Percentiles rank a stretch among this genome's conserved stretches.
phyloP scores from a whole-genome alignment of 2,888 invertebrate species.

The Agonopterix arenella region DNA sequence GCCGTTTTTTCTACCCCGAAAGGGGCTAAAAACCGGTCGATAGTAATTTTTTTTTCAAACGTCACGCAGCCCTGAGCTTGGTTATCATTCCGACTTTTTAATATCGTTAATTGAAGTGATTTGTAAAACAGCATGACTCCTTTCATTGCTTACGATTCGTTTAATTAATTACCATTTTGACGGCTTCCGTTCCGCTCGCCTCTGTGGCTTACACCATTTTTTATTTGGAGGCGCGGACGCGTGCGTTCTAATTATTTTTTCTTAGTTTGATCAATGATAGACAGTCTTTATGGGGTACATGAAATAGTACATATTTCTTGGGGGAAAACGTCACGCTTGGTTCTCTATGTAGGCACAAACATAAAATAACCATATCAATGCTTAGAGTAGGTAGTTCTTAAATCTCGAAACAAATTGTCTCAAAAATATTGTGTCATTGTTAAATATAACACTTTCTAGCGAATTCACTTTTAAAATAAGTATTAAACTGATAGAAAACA shows the following conservation, averaged over 20 bases:
- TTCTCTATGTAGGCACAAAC: no score
- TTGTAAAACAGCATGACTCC: slow-evolving; percentile 77
- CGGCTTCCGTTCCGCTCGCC: slow-evolving; percentile 69
- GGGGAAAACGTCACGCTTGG: no score
- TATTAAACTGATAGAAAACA: no score
- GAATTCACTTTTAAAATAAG: no score
- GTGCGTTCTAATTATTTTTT: slow-evolving; percentile 34
- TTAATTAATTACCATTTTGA: slow-evolving; percentile 73
- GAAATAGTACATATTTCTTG: no score
- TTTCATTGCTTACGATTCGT: slow-evolving; percentile 75
- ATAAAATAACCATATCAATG: no score
- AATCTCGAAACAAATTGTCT: no score
- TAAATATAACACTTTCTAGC: no score
- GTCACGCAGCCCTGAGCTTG: slow-evolving; percentile 48
- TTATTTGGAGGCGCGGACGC: slow-evolving; percentile 43
- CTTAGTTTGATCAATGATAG: no score
- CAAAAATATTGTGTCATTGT: no score
- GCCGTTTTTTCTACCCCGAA: slow-evolving; percentile 22
- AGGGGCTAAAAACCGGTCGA: slow-evolving; percentile 25
- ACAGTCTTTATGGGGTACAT: no score
- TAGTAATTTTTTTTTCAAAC: slow-evolving; percentile 26
- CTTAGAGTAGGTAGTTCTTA: no score
- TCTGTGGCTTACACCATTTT: slow-evolving; percentile 59
- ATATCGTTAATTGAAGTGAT: slow-evolving; percentile 77
- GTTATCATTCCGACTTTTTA: slow-evolving; percentile 70